phyloP scores from a whole-genome alignment of 64 coral and sea anemone species.

The Actinia tenebrosa region DNA sequence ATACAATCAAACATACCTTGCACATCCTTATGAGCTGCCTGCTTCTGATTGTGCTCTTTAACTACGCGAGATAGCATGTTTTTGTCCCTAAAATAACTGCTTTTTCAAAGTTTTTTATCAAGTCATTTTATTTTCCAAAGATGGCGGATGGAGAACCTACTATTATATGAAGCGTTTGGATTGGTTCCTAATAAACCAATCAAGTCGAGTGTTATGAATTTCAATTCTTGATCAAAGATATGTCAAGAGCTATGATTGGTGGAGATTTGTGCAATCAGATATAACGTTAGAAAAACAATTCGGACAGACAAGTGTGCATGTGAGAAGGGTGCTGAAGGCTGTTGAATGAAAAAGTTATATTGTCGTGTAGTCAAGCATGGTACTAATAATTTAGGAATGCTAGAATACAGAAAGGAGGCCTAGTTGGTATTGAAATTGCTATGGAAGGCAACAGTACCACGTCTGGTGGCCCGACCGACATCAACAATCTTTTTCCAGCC shows the following conservation, averaged over 20 bases:
- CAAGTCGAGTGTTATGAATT: slow-evolving; percentile 15
- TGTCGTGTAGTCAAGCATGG: not conserved
- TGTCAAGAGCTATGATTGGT: not conserved
- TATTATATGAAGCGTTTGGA: not conserved
- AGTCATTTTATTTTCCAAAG: not conserved
- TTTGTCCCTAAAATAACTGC: not conserved
- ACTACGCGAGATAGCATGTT: slow-evolving; percentile 77
- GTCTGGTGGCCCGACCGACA: not conserved
- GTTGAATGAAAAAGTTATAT: too few species aligned
- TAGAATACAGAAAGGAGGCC: not conserved
- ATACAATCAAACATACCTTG: slow-evolving; percentile 37
- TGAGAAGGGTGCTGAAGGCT: too few species aligned
- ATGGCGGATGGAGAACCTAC: not conserved
- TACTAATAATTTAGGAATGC: not conserved
- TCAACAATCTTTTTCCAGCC: slow-evolving; percentile 73
- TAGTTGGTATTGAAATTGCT: not conserved
- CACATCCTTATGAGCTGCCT: slow-evolving; percentile 50
- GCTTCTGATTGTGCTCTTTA: slow-evolving; percentile 70
- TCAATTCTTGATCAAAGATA: not conserved
- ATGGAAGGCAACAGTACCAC: not conserved
- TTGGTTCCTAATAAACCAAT: not conserved
- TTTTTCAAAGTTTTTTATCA: not conserved
- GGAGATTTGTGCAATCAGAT: not conserved
- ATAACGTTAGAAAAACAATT: not conserved
- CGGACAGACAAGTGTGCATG: not conserved